phyloP scores from a whole-genome alignment of 2,797 vertebrate genomes.

The Ataeniobius toweri region DNA sequence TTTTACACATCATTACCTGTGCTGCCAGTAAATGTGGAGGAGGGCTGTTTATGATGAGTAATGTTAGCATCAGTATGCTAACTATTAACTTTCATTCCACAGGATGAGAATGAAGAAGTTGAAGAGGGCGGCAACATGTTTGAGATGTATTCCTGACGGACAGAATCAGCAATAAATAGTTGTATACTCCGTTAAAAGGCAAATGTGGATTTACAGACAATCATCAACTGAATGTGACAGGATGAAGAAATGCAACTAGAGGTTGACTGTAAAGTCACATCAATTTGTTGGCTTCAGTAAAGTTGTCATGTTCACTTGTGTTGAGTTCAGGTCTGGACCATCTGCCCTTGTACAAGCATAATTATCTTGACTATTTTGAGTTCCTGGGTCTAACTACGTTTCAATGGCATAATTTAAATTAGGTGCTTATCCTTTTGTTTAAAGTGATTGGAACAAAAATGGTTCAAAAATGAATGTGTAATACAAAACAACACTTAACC shows the following conservation, averaged over 20 bases:
- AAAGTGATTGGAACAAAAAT: background rate
- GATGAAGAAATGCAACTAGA: background rate
- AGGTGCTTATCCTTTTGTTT: background rate
- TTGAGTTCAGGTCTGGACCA: background rate
- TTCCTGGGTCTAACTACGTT: background rate
- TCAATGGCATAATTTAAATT: background rate
- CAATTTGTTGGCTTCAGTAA: background rate
- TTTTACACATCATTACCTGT: too few species aligned
- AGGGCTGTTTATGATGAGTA: background rate
- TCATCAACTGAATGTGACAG: background rate
- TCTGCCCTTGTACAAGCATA: too few species aligned
- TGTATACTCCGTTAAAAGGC: background rate
- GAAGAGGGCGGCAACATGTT: conserved; percentile 27
- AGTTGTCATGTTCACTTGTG: background rate
- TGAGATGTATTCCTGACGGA: conserved; percentile 35
- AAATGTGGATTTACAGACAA: conserved; percentile 13
- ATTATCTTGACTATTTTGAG: background rate
- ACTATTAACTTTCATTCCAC: conserved; percentile 17
- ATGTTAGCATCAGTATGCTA: background rate
- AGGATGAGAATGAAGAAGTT: conserved; percentile 19
- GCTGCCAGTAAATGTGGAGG: too few species aligned
- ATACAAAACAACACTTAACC: too few species aligned
- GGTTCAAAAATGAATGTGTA: too few species aligned
- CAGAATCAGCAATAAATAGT: background rate
- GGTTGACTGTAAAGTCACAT: background rate